A percentile compares a stretch with the other conserved stretches of the same genome.
phyloP scores from a whole-genome alignment of 2,888 invertebrate species.

The Phytoseiulus persimilis region DNA sequence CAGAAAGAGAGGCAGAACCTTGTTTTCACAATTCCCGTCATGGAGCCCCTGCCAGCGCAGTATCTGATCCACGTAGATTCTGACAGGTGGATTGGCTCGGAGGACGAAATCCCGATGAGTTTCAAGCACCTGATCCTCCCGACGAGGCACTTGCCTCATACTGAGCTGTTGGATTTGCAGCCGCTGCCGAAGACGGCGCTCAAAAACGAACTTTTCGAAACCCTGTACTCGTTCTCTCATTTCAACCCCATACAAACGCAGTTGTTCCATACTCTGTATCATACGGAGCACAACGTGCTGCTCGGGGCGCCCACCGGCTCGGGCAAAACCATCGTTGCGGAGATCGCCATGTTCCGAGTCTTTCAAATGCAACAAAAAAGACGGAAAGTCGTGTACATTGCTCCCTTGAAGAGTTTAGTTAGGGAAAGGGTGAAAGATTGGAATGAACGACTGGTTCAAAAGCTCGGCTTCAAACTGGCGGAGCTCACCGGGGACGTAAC shows the following conservation, averaged over 20 bases:
- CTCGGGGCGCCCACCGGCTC: conserved; percentile 93
- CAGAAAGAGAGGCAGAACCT: conserved; percentile 69
- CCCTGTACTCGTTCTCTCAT: conserved; percentile 78
- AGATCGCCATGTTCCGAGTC: conserved; percentile 88
- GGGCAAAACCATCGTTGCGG: conserved; percentile 96
- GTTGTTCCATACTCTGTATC: conserved; percentile 89
- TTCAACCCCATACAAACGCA: conserved; percentile 99
- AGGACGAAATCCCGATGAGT: conserved; percentile 53
- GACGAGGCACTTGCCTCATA: conserved; percentile 81
- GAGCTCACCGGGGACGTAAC: conserved; percentile 90
- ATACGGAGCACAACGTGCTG: conserved; percentile 84
- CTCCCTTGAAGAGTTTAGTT: conserved; percentile 93
- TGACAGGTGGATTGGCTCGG: conserved; percentile 69
- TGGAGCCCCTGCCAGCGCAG: conserved; percentile 76
- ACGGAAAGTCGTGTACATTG: conserved; percentile 83
- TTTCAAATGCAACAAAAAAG: conserved; percentile 54
- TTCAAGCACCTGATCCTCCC: conserved; percentile 84
- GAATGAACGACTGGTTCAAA: conserved; percentile 67
- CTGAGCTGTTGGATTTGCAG: conserved; percentile 81
- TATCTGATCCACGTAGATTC: conserved; percentile 79
- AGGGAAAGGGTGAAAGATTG: conserved; percentile 93
- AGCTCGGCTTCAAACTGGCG: conserved; percentile 68
- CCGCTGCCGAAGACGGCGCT: conserved; percentile 79
- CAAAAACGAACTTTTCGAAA: conserved; percentile 66
- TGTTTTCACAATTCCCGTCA: conserved; percentile 87